Base-by-base conservation (phyloP, 35 echinoderm and acorn worm species). In the Acanthaster planci region DNA sequence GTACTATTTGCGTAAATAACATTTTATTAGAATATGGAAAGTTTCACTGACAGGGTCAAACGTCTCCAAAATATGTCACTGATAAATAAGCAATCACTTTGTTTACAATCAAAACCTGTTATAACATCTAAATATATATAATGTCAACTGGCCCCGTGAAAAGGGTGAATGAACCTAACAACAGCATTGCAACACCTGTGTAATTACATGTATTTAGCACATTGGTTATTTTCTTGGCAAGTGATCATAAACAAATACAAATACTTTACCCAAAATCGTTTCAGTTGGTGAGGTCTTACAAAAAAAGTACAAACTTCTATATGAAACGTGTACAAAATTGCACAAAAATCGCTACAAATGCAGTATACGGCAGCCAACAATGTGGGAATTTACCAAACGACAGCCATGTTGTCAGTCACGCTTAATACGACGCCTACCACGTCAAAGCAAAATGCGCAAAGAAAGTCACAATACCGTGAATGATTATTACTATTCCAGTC, bases 321-420 rank as follows among this genome's bases (percentile, higher is more conserved):
- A 72, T 12, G 26, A 72, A 72, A 72, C 34, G 64, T 26, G 64
- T 72, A 72, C 30, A 36, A 72, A 72, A 72, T 72, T 72, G 64
- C 64, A 72, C 64, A 72, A 72, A n/a, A 72, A 72, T 72, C 23
- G 26, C 14, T 72, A 72, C 64, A 72, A 72, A 72, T 31, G 1
- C 1, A 27, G 22, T 27, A 72, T 10, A 26, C 42, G 42, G 42
- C 42, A 72, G 19, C 18, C 23, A 72, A 72, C 15, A 31, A 21
- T 21, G 8, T 59, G 19, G 27, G 56, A 26, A n/a, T 7, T 5
- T n/a, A 59, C 27, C 19, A 21, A 59, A n/a, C 19, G 27, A 59
- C 19, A 18, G 56, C 26, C 5, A 58, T 58, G 5, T 1, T 58
- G 18, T 15, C 55, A 58, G 18, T 56, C 22, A 56, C 54, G 22